Conservation (phyloP, 2,888 invertebrate species). For the Tetropium fuscum region DNA sequence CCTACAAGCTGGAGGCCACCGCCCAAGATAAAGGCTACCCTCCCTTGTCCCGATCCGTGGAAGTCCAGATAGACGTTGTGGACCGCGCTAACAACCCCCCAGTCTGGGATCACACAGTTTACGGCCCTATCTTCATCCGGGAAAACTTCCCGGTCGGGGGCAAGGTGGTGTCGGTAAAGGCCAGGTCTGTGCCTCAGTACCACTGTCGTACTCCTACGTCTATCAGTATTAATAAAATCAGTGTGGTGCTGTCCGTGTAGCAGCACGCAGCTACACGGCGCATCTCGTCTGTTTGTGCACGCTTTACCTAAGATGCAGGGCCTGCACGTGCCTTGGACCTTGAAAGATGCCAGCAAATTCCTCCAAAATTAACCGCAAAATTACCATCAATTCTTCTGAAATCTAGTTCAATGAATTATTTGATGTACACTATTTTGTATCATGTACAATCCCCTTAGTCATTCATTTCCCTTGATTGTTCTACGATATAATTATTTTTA, state of each 20-base stretch:
- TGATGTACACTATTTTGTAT: too few relatives aligned
- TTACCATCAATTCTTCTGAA: too few relatives aligned
- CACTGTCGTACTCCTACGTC: conserved; percentile 35
- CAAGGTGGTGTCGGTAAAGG: conserved; percentile 98
- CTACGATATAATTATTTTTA: too few relatives aligned
- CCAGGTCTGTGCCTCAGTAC: conserved; percentile 85
- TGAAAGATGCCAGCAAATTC: conserved; percentile 30
- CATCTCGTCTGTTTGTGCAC: conserved; percentile 66
- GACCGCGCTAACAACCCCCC: conserved; percentile 98
- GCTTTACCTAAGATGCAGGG: conserved; percentile 66
- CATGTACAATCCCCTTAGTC: too few relatives aligned
- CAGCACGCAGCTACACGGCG: conserved; percentile 65
- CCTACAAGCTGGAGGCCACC: conserved; percentile 98
- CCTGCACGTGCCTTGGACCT: conserved; percentile 72
- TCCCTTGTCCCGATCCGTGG: conserved; percentile 95
- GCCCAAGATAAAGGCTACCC: conserved; percentile 98
- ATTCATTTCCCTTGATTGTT: too few relatives aligned
- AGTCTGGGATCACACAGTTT: conserved; percentile 96
- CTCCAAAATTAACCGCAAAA: conserved; percentile 36
- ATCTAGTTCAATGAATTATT: too few relatives aligned
- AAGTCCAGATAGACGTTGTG: conserved; percentile 98
- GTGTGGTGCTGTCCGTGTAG: conserved; percentile 58
- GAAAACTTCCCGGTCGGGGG: conserved; percentile 98
- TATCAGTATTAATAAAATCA: conserved; percentile 40
- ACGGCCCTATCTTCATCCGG: conserved; percentile 97